A percentile compares a stretch with the other conserved stretches of the same genome.
Conservation (phyloP, 2,888 invertebrate genomes). For the Opisthograptis luteolata region DNA sequence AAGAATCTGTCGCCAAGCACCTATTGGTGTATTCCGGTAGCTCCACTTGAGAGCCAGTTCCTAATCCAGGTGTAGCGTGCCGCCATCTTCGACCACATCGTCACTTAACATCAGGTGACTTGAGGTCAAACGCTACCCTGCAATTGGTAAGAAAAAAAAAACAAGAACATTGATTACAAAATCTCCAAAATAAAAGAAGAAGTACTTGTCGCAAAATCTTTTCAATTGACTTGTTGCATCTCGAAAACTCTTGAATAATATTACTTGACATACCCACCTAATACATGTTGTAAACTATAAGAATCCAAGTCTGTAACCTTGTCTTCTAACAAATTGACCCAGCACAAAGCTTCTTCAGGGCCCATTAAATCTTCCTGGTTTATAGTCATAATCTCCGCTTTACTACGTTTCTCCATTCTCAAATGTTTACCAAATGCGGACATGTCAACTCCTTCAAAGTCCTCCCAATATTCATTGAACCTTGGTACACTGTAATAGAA, state of each 20-base stretch:
- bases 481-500: constrained; percentile 83
- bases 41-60: no score
- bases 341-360: constrained; percentile 86
- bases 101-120: no score
- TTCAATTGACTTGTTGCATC: neutral
- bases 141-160: no score
- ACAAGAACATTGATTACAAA: no score
- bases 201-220: no score
- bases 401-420: constrained; percentile 84
- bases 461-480: constrained; percentile 89
- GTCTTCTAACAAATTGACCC: constrained; percentile 88
- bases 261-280: constrained; percentile 57
- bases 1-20: no score
- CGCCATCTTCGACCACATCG: no score
- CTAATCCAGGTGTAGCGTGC: no score
- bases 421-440: constrained; percentile 85
- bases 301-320: constrained; percentile 84
- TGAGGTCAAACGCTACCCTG: no score
- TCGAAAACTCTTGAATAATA: neutral
- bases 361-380: constrained; percentile 85
- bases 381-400: constrained; percentile 87
- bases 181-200: no score
- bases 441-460: constrained; percentile 93
- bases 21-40: no score
- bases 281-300: constrained; percentile 86